Conservation (phyloP, 1,140 invertebrate genomes). For the Drosophila fuyamai region DNA sequence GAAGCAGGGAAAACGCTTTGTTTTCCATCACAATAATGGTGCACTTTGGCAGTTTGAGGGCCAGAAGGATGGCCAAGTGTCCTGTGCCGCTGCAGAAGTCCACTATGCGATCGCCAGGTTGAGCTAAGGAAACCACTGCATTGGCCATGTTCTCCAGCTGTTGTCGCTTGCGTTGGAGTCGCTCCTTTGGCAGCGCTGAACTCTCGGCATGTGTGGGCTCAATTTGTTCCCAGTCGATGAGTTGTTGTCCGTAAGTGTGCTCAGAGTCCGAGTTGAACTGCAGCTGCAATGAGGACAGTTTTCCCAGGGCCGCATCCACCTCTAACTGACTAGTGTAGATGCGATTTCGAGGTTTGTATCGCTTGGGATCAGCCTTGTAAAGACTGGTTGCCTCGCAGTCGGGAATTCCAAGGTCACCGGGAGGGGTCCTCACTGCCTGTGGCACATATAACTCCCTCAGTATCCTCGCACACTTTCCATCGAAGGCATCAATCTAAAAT, state of each 20-base stretch:
- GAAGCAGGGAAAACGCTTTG: slow-evolving; percentile 93
- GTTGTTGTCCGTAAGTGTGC: slow-evolving; percentile 49
- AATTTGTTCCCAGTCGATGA: slow-evolving; percentile 74
- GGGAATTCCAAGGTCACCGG: slow-evolving; percentile 53
- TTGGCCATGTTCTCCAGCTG: slow-evolving; percentile 95
- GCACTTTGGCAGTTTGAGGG: slow-evolving; percentile 91
- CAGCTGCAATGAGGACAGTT: slow-evolving; percentile 71
- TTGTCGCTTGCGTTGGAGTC: slow-evolving; percentile 92
- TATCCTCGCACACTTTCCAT: slow-evolving; percentile 51
- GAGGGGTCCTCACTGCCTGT: slow-evolving; percentile 6
- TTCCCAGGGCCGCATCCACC: slow-evolving; percentile 88
- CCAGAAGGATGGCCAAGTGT: slow-evolving; percentile 95
- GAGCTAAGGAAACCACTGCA: slow-evolving; percentile 90
- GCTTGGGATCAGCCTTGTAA: slow-evolving; percentile 92
- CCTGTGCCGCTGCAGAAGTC: slow-evolving; percentile 98
- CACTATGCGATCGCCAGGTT: slow-evolving; percentile 89
- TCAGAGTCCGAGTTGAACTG: slow-evolving; percentile 60
- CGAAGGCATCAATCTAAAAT: slow-evolving; percentile 68
- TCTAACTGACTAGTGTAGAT: slow-evolving; percentile 91
- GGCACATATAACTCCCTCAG: slow-evolving; percentile 62
- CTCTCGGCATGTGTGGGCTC: slow-evolving; percentile 85
- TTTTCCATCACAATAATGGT: slow-evolving; percentile 95
- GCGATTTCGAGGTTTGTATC: slow-evolving; percentile 90
- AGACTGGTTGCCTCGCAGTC: slow-evolving; percentile 85
- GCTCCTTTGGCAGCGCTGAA: slow-evolving; percentile 91